phyloP scores from a whole-genome alignment of 2,797 vertebrate species.

The Coilia nasus region DNA sequence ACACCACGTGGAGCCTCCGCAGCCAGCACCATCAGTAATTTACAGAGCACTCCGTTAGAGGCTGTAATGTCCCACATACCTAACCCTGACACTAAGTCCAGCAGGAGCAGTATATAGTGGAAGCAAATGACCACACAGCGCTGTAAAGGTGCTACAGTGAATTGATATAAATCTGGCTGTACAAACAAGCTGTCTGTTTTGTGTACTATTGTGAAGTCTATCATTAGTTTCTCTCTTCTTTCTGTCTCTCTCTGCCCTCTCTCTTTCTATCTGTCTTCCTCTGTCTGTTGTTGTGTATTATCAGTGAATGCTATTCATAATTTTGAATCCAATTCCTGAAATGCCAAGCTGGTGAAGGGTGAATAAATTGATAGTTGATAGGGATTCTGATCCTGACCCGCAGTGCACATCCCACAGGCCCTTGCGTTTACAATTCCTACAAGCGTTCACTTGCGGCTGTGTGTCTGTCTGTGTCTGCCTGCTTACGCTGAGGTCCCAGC shows the following conservation, averaged over 20 bases:
- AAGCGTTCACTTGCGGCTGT: background rate
- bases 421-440: background rate
- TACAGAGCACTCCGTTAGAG: too few relatives aligned
- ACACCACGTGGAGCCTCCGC: too few relatives aligned
- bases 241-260: background rate
- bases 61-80: too few relatives aligned
- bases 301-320: background rate
- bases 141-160: too few relatives aligned
- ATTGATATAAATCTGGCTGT: too few relatives aligned
- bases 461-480: background rate
- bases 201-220: too few relatives aligned
- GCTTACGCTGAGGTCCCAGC: background rate
- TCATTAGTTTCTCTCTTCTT: too few relatives aligned
- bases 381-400: background rate
- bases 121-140: too few relatives aligned
- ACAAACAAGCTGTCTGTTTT: too few relatives aligned
- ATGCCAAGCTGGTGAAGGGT: background rate
- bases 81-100: too few relatives aligned
- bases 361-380: background rate
- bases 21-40: too few relatives aligned
- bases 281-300: background rate
- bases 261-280: constrained; percentile 27
- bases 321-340: background rate
- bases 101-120: too few relatives aligned
- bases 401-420: background rate